Evolutionary conservation across 2,113 vertebrate genomes (phyloP).

Genomic region (Solenodon paradoxus): DNA sequence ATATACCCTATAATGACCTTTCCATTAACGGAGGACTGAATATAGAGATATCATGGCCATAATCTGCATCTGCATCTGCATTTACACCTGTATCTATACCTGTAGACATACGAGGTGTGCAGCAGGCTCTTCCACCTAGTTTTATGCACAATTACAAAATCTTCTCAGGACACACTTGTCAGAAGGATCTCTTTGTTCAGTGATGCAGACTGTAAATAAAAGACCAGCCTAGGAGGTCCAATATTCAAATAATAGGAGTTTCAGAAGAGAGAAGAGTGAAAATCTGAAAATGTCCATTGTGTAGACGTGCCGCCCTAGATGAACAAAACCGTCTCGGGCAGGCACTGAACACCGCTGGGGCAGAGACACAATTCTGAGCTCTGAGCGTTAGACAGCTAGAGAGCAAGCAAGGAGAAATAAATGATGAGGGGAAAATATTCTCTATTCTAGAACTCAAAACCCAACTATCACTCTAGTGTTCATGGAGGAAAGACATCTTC

Average conservation of each 20-base stretch:
- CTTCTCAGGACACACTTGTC: too few species aligned
- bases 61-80: too few species aligned
- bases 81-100: too few species aligned
- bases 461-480: neutral
- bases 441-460: neutral
- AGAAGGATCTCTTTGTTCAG: too few species aligned
- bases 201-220: neutral
- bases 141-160: too few species aligned
- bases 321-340: neutral
- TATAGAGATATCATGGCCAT: too few species aligned
- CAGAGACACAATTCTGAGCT: neutral
- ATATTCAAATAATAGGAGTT: neutral
- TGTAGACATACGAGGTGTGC: too few species aligned
- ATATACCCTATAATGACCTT: too few species aligned
- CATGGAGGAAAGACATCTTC: neutral
- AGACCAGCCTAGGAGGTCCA: neutral
- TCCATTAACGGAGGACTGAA: too few species aligned
- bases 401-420: neutral
- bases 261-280: neutral
- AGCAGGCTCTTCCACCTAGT: too few species aligned
- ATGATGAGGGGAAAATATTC: neutral
- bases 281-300: neutral
- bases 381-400: neutral
- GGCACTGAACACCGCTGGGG: rapidly evolving
- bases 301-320: too few species aligned